phyloP scores from a whole-genome alignment of 2,888 invertebrate species.

The Drosophila koepferae region DNA sequence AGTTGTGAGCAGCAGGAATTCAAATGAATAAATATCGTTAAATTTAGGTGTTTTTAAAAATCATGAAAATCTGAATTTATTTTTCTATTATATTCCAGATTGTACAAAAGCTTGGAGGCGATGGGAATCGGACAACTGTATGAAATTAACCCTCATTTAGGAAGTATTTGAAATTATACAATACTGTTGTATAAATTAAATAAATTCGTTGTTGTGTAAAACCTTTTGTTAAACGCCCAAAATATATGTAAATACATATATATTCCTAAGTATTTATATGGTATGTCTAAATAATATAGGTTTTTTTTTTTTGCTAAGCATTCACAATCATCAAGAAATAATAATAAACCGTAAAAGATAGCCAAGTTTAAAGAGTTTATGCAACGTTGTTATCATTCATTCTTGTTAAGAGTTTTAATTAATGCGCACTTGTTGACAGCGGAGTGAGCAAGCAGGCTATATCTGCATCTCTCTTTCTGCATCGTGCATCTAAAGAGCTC shows the following conservation, averaged over 20 bases:
- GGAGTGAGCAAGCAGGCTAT: not conserved
- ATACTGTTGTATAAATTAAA: slow-evolving; percentile 71
- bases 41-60: not conserved
- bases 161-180: slow-evolving; percentile 44
- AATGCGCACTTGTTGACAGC: not conserved
- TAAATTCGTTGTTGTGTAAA: slow-evolving; percentile 68
- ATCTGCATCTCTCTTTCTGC: not conserved
- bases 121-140: slow-evolving; percentile 93
- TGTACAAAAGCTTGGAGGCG: slow-evolving; percentile 92
- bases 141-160: slow-evolving; percentile 82
- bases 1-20: not conserved
- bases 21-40: not conserved
- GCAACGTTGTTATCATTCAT: not conserved
- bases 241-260: slow-evolving; percentile 6
- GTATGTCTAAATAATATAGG: not conserved
- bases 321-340: not conserved
- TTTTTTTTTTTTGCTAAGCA: not conserved
- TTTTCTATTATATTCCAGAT: slow-evolving; percentile 86
- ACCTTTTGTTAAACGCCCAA: slow-evolving; percentile 36
- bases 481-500: not conserved
- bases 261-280: slow-evolving; percentile 3
- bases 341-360: slow-evolving; percentile 5
- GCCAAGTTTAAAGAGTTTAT: not conserved
- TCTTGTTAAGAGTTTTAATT: not conserved
- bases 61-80: not conserved